These are phyloP conservation scores for Fulica atra DNA, from an alignment of 2,113 vertebrate species.

Conservation along the genomic window DNA sequence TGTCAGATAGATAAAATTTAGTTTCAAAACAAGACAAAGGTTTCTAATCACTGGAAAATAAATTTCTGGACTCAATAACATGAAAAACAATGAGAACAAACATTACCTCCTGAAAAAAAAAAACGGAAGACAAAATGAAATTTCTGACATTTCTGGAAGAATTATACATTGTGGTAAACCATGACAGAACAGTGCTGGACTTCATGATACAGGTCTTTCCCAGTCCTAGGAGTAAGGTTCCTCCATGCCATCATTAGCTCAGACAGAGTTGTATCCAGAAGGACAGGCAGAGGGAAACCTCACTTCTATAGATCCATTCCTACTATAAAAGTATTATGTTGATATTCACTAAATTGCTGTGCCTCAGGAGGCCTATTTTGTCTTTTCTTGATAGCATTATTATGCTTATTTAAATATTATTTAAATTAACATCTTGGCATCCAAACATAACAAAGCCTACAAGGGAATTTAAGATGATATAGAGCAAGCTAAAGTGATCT, in stretches of 20 bases:
- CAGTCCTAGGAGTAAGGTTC: background rate
- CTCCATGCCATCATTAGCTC: background rate
- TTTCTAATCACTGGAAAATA: background rate
- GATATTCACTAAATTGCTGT: background rate
- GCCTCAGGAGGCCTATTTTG: background rate
- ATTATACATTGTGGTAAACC: background rate
- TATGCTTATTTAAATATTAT: background rate
- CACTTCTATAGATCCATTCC: background rate
- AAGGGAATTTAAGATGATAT: conserved; percentile 9
- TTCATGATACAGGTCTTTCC: background rate
- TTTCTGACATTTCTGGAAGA: background rate
- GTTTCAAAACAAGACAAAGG: background rate
- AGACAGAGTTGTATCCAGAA: background rate
- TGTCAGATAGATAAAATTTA: background rate
- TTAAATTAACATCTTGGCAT: background rate
- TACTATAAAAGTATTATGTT: background rate
- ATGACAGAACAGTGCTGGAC: background rate
- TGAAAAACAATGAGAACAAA: background rate
- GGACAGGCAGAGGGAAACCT: background rate
- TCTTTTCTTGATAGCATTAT: background rate
- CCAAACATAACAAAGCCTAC: conserved; percentile 11
- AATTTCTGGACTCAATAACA: background rate
- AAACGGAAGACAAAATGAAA: background rate
- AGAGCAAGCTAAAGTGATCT: conserved; percentile 5
- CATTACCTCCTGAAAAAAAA: background rate